Base-by-base conservation (phyloP, 1,140 invertebrate species). In the Heliconius melpomene region DNA sequence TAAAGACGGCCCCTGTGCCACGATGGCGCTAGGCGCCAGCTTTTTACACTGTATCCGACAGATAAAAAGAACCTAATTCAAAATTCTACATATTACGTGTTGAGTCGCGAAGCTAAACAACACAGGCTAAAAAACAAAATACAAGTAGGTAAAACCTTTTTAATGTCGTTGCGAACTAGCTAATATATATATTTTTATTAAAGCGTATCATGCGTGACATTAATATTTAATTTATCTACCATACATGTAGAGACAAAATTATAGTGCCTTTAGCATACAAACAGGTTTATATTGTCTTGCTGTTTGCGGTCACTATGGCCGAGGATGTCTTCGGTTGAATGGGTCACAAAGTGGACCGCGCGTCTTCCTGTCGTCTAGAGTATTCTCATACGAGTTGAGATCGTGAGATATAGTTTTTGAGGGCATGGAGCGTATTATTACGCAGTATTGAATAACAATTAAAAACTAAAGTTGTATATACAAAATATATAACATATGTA, bases 281-380 rank as follows among this genome's bases (percentile, higher is more conserved):
- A 92, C 91, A 84, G 90, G 90, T 93, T 91, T 89, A 85, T 84
- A 87, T 66, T 79, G 85, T 83, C 85, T 84, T 74, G 79, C 76
- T 87, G 87, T 90, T 88, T 91, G 90, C 87, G 90, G 90, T 92
- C 86, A 82, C 86, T 85, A 66, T 66, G 26, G 60, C 74, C 78
- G 85, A 83, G 82, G 86, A 84, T 86, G 84, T 86, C 87, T 83
- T 88, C 87, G 87, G 86, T 89, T 80, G 83, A 85, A 50, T 80
- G 87, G 50, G 88, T 86, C 88, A 88, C 89, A 90, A 90, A 90
- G 85, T 86, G 81, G 80, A 87, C 88, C 86, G 87, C 89, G 81
- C 85, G 79, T 79, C 82, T 83, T 85, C 84, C 87, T 82, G 77
- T 74, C 79, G 74, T 73, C 70, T 71, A 60, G 8, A 23, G 36